Evolutionary conservation across 2,797 vertebrate species (phyloP).

Genomic region (Girardinus metallicus): DNA sequence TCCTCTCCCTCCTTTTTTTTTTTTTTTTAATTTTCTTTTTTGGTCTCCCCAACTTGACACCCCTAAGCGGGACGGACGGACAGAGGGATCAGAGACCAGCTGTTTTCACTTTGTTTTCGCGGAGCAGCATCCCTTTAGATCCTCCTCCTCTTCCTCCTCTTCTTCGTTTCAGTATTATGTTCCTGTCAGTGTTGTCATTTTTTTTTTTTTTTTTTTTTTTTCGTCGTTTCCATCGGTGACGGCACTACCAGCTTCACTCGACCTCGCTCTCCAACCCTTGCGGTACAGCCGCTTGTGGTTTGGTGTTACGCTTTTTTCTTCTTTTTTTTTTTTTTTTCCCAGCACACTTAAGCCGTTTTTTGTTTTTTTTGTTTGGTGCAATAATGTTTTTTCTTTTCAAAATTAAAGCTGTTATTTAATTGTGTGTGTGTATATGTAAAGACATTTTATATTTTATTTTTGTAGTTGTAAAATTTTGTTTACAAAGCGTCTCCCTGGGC

Average conservation of each 20-base stretch:
- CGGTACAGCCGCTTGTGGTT: constrained; percentile 77
- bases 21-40: constrained; percentile 33
- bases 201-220: background rate
- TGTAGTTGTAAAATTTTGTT: constrained; percentile 85
- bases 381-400: constrained; percentile 85
- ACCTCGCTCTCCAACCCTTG: constrained; percentile 54
- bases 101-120: constrained; percentile 61
- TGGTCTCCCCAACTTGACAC: constrained; percentile 34
- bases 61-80: constrained; percentile 16
- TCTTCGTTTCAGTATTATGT: constrained; percentile 57
- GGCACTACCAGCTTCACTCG: constrained; percentile 42
- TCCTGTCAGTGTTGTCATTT: constrained; percentile 58
- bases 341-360: constrained; percentile 72
- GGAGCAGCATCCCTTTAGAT: constrained; percentile 65
- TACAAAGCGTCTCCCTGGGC: constrained; percentile 86
- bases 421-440: constrained; percentile 70
- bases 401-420: constrained; percentile 88
- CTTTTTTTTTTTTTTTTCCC: constrained; percentile 65
- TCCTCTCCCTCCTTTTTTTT: constrained; percentile 32
- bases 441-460: constrained; percentile 82
- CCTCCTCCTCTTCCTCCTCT: constrained; percentile 77
- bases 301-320: constrained; percentile 26
- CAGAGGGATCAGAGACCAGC: constrained; percentile 79
- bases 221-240: constrained; percentile 17
- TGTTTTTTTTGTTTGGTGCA: constrained; percentile 88